A percentile compares a stretch with the other conserved stretches of the same genome.
phyloP scores from a whole-genome alignment of 1,140 invertebrate species.

The Physella acuta region DNA sequence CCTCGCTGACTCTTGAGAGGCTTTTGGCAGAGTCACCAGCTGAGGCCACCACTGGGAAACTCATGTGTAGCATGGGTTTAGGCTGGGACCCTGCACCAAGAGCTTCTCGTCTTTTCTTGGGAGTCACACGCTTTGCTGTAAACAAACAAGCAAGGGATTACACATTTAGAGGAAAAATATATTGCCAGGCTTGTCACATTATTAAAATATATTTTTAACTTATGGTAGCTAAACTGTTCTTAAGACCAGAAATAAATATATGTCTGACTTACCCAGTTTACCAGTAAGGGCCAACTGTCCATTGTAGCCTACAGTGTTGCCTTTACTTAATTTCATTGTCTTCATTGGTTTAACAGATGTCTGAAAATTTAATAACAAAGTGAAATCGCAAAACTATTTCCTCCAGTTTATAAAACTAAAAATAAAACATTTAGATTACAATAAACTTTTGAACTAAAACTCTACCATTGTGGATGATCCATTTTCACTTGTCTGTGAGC shows the following conservation, averaged over 20 bases:
- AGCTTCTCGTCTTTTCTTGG: too few relatives aligned
- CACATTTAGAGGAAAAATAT: too few relatives aligned
- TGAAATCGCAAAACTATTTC: too few relatives aligned
- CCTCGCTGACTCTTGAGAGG: constrained; percentile 14
- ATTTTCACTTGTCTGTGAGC: constrained; percentile 18
- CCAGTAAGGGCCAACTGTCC: not conserved
- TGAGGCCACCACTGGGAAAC: not conserved
- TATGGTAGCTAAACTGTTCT: too few relatives aligned
- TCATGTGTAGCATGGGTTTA: constrained; percentile 3
- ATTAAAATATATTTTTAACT: too few relatives aligned
- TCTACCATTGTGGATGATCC: too few relatives aligned
- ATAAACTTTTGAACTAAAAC: too few relatives aligned
- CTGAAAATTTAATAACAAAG: not conserved
- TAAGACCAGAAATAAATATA: too few relatives aligned
- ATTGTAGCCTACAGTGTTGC: not conserved
- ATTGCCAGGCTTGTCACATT: too few relatives aligned
- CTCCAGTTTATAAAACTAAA: not conserved
- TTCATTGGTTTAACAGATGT: not conserved
- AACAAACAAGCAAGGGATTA: too few relatives aligned
- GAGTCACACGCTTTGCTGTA: too few relatives aligned
- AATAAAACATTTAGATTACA: not conserved
- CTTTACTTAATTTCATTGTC: constrained; percentile 5
- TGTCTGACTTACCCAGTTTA: not conserved
- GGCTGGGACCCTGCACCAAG: too few relatives aligned
- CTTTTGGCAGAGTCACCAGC: not conserved